Evolutionary conservation across 2,797 vertebrate species (phyloP), one percentile per base, ranked within the genome.

Genomic region (Myotis findleyi): DNA sequence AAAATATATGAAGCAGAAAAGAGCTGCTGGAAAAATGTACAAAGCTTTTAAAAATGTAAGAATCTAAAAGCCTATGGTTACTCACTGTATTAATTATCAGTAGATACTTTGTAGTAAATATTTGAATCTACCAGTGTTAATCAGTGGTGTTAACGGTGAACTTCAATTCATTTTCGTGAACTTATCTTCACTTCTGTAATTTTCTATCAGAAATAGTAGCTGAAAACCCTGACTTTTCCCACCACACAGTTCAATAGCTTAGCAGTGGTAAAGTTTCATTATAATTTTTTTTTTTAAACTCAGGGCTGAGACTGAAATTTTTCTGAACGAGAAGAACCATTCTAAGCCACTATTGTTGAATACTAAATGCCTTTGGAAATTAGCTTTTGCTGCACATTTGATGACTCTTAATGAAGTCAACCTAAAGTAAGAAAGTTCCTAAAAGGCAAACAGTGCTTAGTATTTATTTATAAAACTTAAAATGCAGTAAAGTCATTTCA

Each of bases 351-450:
- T 73, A 72, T 0, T 84, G 30, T 66, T 86, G 30, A 96, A 91
- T 8, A 66, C 25, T 72, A 83, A 96, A 69, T 53, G 38, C 49
- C 41, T 90, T 81, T 75, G 81, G 77, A 80, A 95, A 91, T 77
- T 69, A 84, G 38, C 17, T 55, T 85, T 81, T 36, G 68, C 49
- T 77, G 21, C 12, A 87, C 72, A 94, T 30, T 84, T 93, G 33
- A 64, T 36, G 18, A 69, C 55, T 85, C 41, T 83, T 75, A 76
- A 84, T 69, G 27, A 96, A 83, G 86, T 88, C 36, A 84, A 90
- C 53, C 57, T 92, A 33, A 91, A 44, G 25, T 86, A 79, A 77
- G 10, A 75, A 73, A 82, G 2, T 72, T 27, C 55, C 41, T 59
- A 55, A 94, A 91, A 91, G 38, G 23, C 33, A 93, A 94, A 87